Percentiles rank a stretch among this genome's conserved stretches.
phyloP scores from a whole-genome alignment of 2,888 invertebrate genomes.

The Microctonus hyperodae region DNA sequence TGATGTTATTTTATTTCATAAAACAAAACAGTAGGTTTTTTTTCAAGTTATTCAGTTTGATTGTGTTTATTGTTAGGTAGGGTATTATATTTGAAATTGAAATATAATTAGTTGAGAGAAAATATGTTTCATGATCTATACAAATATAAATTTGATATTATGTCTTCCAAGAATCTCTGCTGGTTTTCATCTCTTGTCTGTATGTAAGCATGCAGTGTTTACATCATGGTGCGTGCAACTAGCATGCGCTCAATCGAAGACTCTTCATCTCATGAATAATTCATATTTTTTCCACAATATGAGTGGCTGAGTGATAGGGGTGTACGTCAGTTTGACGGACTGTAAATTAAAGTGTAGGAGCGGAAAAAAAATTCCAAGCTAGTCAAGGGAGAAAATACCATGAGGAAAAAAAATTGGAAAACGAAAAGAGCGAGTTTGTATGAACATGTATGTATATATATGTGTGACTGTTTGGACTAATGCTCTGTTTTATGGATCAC shows the following conservation, averaged over 20 bases:
- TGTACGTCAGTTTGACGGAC: constrained; percentile 56
- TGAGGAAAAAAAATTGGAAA: constrained; percentile 12
- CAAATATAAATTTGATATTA: too few species aligned
- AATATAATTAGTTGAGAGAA: too few species aligned
- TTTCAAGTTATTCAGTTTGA: too few species aligned
- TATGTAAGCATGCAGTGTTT: neutral
- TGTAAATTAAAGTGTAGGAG: constrained; percentile 58
- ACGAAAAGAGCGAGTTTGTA: neutral
- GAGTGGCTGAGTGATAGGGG: constrained; percentile 61
- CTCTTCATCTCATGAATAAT: constrained; percentile 54
- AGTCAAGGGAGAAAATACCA: constrained; percentile 25
- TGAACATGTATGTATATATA: neutral
- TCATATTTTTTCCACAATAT: constrained; percentile 59
- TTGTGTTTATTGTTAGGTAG: too few species aligned
- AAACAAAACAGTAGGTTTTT: neutral
- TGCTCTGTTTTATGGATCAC: constrained; percentile 29
- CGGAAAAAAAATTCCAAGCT: constrained; percentile 22
- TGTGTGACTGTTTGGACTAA: constrained; percentile 17
- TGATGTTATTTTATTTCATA: neutral
- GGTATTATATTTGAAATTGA: neutral
- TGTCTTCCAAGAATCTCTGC: too few species aligned
- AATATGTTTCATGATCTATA: too few species aligned
- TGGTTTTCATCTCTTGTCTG: neutral
- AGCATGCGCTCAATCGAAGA: constrained; percentile 26
- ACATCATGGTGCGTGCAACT: constrained; percentile 7